Conservation (phyloP, 2,113 vertebrate species). For the Gopherus evgoodei region DNA sequence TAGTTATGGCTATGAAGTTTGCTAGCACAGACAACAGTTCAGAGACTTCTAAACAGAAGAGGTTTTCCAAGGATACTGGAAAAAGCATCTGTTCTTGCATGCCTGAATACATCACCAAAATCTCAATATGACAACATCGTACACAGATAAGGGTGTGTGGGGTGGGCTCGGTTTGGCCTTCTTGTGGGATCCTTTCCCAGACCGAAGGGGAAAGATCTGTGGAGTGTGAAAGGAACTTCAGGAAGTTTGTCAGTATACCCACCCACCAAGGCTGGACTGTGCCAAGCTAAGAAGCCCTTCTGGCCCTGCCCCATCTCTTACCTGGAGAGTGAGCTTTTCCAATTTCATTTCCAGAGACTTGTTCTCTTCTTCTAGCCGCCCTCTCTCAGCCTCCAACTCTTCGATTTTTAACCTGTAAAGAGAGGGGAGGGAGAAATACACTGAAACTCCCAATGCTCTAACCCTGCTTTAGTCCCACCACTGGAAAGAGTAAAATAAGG, state of each 20-base stretch:
- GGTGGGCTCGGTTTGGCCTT: not conserved
- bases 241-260: not conserved
- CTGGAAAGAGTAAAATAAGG: not conserved
- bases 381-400: conserved; percentile 89
- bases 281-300: not conserved
- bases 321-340: conserved; percentile 90
- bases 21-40: accelerated
- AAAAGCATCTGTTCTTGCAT: not conserved
- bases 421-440: not conserved
- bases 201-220: accelerated
- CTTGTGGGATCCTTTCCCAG: not conserved
- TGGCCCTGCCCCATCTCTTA: conserved; percentile 42
- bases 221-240: accelerated
- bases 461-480: not conserved
- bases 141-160: not conserved
- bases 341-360: conserved; percentile 87
- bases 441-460: accelerated
- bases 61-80: not conserved
- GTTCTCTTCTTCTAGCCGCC: conserved; percentile 89
- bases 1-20: not conserved
- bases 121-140: accelerated
- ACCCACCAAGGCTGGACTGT: accelerated
- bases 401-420: conserved; percentile 90
- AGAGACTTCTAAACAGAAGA: not conserved
- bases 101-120: not conserved